Evolutionary conservation across 1,140 invertebrate genomes (phyloP), one percentile per base, ranked within the genome.

Genomic region (Helicorthomorpha holstii): DNA sequence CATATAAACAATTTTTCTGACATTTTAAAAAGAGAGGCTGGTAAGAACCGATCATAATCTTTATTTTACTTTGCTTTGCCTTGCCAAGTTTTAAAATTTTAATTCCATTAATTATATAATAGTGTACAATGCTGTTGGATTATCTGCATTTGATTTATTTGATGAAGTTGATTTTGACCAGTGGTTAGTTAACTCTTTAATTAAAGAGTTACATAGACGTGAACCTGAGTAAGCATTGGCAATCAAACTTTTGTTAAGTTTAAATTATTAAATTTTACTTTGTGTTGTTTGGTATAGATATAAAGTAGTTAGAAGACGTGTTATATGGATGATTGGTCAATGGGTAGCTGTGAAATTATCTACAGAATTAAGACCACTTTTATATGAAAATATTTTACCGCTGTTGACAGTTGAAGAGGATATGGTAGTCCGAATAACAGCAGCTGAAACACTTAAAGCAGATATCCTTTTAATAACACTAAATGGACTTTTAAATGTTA

Each of bases 131-230:
- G 89, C 90, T 1, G 81, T 90, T 48, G 87, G 89, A 19, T 70
- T 91, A 49, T 81, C 81, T n/a, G 81, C 87, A 0, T 90, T 86
- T 68, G 85, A 94, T 59, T 72, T 96, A 46, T 94, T 87, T 65
- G 87, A 95, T 67, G 84, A 91, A 63, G 83, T 91, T 19, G 83
- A 93, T 67, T 95, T 95, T 71, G 87, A 95, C 66, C 74, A 83
- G 52, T 95, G 90, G 90, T 87, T 95, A 10, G 16, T 34, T 7
- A 25, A 46, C 12, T 46, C 44, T 19, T 46, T 46, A 12, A 46
- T 46, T 22, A 46, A 46, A 46, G 19, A 46, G 44, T 12, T 21
- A 46, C 7, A 19, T 25, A 7, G 19, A 7, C 44, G 19, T 46
- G 44, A 34, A 3, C 2, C 19, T n/a, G n/a, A n/a, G n/a, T 38